Conservation (phyloP, 2,888 invertebrate species). For the Lasioglossum figueresi region DNA sequence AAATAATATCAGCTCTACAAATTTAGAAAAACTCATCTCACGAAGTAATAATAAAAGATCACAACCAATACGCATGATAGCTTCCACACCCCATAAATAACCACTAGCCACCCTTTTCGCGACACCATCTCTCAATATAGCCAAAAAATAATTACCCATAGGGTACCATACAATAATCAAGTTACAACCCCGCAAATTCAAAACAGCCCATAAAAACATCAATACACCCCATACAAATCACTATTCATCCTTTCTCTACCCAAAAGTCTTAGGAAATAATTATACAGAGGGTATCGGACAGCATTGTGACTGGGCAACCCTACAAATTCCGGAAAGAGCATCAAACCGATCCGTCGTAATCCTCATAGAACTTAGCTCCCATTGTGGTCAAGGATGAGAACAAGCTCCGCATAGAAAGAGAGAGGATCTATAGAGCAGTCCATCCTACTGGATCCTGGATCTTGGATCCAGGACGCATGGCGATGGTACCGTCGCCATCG, state of each 20-base stretch:
- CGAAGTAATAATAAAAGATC: no score
- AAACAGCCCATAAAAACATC: not conserved
- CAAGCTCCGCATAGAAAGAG: not conserved
- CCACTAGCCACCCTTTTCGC: no score
- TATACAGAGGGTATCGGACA: not conserved
- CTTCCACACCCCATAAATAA: not conserved
- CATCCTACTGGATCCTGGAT: not conserved
- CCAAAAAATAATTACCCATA: not conserved
- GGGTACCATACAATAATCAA: no score
- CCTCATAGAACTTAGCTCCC: not conserved
- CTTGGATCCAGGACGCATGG: not conserved
- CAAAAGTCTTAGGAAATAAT: not conserved
- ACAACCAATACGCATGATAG: no score
- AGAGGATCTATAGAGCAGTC: not conserved
- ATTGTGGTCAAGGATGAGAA: not conserved
- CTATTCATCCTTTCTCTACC: not conserved
- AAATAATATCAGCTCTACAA: not conserved
- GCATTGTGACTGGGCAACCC: not conserved
- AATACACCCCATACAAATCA: not conserved
- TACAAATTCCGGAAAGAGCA: conserved; percentile 4
- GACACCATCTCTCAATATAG: not conserved
- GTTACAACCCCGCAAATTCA: no score
- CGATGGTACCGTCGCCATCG: not conserved
- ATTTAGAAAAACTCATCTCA: no score
- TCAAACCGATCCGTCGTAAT: conserved; percentile 6